Conservation (phyloP, 2,797 vertebrate species). For the Acrossocheilus wenchowensis region DNA sequence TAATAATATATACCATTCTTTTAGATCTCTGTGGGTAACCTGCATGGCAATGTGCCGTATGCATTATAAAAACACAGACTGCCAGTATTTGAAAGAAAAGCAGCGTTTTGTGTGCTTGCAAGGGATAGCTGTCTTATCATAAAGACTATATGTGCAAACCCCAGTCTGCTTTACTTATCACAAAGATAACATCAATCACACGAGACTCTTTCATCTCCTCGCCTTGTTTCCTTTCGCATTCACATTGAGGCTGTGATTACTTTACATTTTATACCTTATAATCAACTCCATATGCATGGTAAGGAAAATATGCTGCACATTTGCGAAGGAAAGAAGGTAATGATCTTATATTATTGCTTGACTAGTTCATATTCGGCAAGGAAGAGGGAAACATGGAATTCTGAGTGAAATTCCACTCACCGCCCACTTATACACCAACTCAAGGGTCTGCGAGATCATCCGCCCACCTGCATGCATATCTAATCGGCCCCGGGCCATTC, state of each 20-base stretch:
- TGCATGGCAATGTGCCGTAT: slow-evolving; percentile 33
- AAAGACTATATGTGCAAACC: background rate
- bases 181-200: slow-evolving; percentile 20
- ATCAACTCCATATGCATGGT: background rate
- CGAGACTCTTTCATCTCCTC: slow-evolving; percentile 1
- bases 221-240: background rate
- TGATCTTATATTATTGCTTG: background rate
- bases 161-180: background rate
- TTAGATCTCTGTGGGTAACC: slow-evolving; percentile 43
- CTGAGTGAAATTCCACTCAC: slow-evolving; percentile 44
- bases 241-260: slow-evolving; percentile 12
- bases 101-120: slow-evolving; percentile 19
- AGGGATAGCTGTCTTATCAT: slow-evolving; percentile 15
- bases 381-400: slow-evolving; percentile 35
- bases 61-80: slow-evolving; percentile 46
- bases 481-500: slow-evolving; percentile 30
- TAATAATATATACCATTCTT: slow-evolving; percentile 37
- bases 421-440: slow-evolving; percentile 53
- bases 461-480: slow-evolving; percentile 50
- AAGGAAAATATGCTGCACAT: background rate
- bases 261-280: slow-evolving; percentile 3
- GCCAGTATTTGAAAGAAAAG: slow-evolving; percentile 37
- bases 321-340: background rate
- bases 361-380: slow-evolving; percentile 35
- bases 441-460: slow-evolving; percentile 32